Percentiles rank a stretch among this genome's conserved stretches.
Evolutionary conservation across 2,113 vertebrate species (phyloP).

Genomic region (Columba janthina): DNA sequence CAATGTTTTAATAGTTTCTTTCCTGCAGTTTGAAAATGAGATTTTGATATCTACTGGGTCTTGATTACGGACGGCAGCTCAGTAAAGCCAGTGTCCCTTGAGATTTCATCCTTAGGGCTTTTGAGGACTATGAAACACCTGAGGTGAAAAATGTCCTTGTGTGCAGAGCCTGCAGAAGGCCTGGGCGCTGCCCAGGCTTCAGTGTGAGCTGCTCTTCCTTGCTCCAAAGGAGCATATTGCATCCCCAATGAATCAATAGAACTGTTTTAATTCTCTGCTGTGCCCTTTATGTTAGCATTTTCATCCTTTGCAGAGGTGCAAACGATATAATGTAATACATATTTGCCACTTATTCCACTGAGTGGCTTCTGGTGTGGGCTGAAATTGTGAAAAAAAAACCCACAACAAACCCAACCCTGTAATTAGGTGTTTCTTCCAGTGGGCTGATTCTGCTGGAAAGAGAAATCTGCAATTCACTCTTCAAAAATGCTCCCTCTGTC

Average conservation of each 20-base stretch:
- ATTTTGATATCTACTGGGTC: not conserved
- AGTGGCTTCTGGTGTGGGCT: not conserved
- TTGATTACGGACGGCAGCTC: rapidly evolving
- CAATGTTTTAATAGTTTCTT: not conserved
- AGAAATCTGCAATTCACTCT: not conserved
- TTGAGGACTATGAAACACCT: not conserved
- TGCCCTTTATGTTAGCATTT: not conserved
- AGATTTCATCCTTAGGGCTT: not conserved
- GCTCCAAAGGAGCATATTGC: rapidly evolving
- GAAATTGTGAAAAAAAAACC: not conserved
- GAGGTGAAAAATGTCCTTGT: not conserved
- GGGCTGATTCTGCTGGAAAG: not conserved
- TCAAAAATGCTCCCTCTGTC: not conserved
- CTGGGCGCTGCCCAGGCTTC: not conserved
- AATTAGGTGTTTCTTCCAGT: not conserved
- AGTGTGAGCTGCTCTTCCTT: not conserved
- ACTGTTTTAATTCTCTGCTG: not conserved
- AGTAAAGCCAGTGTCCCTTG: rapidly evolving
- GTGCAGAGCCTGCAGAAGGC: not conserved
- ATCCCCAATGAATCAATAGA: not conserved
- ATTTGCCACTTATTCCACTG: not conserved
- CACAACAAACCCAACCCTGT: not conserved
- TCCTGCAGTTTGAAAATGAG: not conserved
- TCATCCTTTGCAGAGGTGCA: not conserved
- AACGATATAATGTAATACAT: not conserved